Evolutionary conservation across 2,113 vertebrate species (phyloP).

Genomic region (Sinocyclocheilus grahami): DNA sequence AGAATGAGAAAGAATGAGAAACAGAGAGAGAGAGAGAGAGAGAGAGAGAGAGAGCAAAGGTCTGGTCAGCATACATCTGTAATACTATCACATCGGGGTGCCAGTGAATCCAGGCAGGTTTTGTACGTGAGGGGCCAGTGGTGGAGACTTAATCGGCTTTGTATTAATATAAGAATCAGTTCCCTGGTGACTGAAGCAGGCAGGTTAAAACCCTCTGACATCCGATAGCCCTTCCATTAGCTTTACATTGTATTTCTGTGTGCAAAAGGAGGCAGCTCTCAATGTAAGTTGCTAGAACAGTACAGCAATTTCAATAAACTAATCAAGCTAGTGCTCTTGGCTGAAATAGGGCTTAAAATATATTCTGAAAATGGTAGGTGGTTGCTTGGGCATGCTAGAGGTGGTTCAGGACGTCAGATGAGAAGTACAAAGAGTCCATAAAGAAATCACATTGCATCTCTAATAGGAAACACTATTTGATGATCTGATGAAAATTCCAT

Average conservation of each 20-base stretch:
- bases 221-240: not conserved
- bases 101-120: not conserved
- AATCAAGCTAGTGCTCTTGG: not conserved
- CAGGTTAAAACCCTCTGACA: constrained; percentile 19
- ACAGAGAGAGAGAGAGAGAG: not conserved
- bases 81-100: constrained; percentile 32
- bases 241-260: not conserved
- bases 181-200: not conserved
- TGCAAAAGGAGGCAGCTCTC: not conserved
- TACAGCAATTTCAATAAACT: too few relatives aligned
- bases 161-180: constrained; percentile 22
- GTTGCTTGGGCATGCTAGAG: not conserved
- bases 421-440: not conserved
- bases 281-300: not conserved
- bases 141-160: constrained; percentile 12
- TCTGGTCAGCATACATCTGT: constrained; percentile 15
- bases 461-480: not conserved
- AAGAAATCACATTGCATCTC: not conserved
- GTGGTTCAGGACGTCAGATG: not conserved
- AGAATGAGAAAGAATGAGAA: not conserved
- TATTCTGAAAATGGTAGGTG: not conserved
- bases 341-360: not conserved
- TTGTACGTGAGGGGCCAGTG: not conserved
- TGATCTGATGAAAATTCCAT: not conserved
- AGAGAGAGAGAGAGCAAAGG: not conserved